These are phyloP conservation scores for Sus cebifrons DNA, from an alignment of 2,797 vertebrate species.

Conservation along the genomic window DNA sequence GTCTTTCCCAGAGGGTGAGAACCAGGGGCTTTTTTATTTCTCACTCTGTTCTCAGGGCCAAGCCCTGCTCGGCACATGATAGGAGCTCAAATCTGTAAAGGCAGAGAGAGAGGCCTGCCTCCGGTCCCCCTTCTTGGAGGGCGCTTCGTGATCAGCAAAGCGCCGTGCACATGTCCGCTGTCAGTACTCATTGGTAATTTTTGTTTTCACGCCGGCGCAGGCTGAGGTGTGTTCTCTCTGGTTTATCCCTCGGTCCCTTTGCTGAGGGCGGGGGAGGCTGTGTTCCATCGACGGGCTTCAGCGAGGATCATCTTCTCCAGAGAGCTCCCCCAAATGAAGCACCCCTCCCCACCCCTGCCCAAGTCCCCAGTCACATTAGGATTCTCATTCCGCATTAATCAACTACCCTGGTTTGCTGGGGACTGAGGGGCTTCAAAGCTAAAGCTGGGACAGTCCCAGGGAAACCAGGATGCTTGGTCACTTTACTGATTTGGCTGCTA, in stretches of 20 bases:
- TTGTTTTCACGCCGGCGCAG: not conserved
- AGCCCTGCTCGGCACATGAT: rapidly evolving
- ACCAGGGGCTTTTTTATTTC: not conserved
- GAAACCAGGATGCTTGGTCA: not conserved
- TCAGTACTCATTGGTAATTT: not conserved
- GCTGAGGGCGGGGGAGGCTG: not conserved
- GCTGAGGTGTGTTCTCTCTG: not conserved
- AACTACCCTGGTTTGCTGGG: not conserved
- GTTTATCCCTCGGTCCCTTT: not conserved
- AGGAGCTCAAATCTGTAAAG: not conserved
- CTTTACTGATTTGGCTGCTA: not conserved
- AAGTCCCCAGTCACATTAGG: not conserved
- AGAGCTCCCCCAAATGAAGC: not conserved
- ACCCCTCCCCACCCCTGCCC: not conserved
- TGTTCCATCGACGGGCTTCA: not conserved
- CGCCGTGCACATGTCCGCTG: not conserved
- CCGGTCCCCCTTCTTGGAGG: not conserved
- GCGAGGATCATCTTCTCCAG: not conserved
- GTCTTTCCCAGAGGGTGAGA: not conserved
- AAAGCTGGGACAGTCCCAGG: not conserved
- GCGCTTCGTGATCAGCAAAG: too few relatives aligned
- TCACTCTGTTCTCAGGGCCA: too few relatives aligned
- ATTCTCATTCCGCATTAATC: not conserved
- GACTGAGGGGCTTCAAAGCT: not conserved
- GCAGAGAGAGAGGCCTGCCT: not conserved